Evolutionary conservation across 2,888 invertebrate genomes (phyloP), one percentile per base, ranked within the genome.

Genomic region (Dolichomitus sp.): DNA sequence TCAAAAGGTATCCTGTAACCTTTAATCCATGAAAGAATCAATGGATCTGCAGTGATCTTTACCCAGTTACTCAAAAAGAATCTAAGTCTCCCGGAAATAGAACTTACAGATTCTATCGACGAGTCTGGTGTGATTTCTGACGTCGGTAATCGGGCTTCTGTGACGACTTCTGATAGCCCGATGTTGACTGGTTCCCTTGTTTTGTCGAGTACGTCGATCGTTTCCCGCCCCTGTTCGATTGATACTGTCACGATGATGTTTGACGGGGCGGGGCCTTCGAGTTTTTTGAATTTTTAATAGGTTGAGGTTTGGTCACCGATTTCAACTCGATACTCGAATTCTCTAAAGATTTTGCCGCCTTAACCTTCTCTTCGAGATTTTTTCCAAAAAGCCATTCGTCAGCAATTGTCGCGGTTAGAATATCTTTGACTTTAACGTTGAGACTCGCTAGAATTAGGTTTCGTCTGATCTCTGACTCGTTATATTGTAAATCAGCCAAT

Each of bases 321-420:
- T 72, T 54, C n/a, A 83, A n/a, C 17, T 80, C 68, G 19, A 42
- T 48, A n/a, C 61, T 57, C n/a, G 74, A 61, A 19, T 42, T 42
- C 6, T 69, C 66, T 23, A 84, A 63, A 1, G 42, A 37, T 48
- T 85, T 82, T 5, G 79, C 80, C 3, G 82, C 30, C 27, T 82
- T 82, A 0, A 82, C 54, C 17, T 69, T 50, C 48, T 85, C 83
- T 4, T 83, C 83, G 11, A 84, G 59, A 7, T 79, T 45, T n/a
- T 72, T 74, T 4, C 80, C 80, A 54, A 85, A 83, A 17, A 85
- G 52, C 40, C 45, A 23, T 2, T 23, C 23, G 23, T 23, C 23
- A 23, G 23, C 72, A 9, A 70, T 48, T 6, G 73, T 72, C 14
- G 52, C 33, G 11, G 17, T 12, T 4, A 83, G 30, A 17, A 80